Evolutionary conservation across 2,113 vertebrate species (phyloP).

Genomic region (Oriolus oriolus): DNA sequence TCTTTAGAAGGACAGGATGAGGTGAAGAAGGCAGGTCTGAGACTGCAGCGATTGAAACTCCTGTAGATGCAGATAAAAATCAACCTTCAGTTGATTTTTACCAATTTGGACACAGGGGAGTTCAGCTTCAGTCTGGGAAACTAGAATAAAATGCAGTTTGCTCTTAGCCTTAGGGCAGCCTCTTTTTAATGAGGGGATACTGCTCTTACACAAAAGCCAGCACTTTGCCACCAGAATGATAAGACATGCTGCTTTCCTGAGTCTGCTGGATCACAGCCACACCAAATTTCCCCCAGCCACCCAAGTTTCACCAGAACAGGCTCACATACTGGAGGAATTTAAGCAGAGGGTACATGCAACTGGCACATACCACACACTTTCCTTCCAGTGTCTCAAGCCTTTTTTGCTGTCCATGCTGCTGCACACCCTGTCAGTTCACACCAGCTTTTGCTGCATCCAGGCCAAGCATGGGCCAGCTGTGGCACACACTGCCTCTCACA

Average conservation of each 20-base stretch:
- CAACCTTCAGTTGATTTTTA: neutral
- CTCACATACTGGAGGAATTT: neutral
- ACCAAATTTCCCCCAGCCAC: neutral
- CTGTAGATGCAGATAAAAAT: neutral
- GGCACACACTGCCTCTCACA: rapidly evolving
- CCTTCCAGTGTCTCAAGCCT: neutral
- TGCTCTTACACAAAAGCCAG: neutral
- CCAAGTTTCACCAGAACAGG: neutral
- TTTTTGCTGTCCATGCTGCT: neutral
- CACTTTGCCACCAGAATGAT: neutral
- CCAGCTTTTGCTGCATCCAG: neutral
- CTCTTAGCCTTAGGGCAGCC: neutral
- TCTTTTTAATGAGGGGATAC: neutral
- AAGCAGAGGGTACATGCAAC: neutral
- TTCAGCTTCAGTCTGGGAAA: neutral
- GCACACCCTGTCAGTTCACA: neutral
- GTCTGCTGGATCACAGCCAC: neutral
- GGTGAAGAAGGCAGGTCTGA: neutral
- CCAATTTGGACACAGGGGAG: neutral
- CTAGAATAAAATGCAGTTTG: neutral
- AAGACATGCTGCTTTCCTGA: neutral
- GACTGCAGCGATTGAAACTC: neutral
- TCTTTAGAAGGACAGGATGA: neutral
- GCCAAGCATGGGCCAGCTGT: neutral
- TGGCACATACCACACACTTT: neutral